Evolutionary conservation across 2,888 invertebrate genomes (phyloP), one percentile per base, ranked within the genome.

Genomic region (Agrochola lychnidis): DNA sequence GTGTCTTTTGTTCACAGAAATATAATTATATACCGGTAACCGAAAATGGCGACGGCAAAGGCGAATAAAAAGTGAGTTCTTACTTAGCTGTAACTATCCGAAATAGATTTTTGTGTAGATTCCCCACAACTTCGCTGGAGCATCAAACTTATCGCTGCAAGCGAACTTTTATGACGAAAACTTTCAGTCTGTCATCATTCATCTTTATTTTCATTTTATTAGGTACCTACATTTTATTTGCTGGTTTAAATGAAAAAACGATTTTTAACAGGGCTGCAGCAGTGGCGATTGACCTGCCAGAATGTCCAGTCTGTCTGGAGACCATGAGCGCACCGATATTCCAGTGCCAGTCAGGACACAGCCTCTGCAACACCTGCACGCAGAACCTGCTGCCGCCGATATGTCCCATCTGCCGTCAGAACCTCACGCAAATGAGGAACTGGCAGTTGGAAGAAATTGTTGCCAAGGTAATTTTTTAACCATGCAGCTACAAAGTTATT

Each of bases 371-470:
- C 82, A 81, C 81, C 0, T 96, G 96, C 85, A 95, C 95, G 4
- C 85, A 82, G 56, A 90, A 79, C 48, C 88, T 96, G 73, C 68
- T 87, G 61, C 94, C 95, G 16, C 92, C 95, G 0, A 88, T 90
- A 42, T 96, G 96, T 78, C 96, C 96, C 5, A 92, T 96, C 53
- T 96, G 96, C 85, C 94, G 96, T 22, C 93, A 95, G 84, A 77
- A 91, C 2, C 95, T 96, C 93, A 96, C 96, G 6, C 95, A 96
- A 89, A 96, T 95, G 93, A 92, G 96, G 84, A 96, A 96, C 87
- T 94, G 94, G 93, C 92, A 93, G 71, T 91, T 96, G 2, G 96
- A 96, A 86, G 95, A 95, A 16, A 90, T 96, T 45, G 91, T 95
- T 70, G 76, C 90, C 4, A 94, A 94, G 93, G 96, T 95, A 88